Percentiles rank a stretch among this genome's conserved stretches.
Conservation (phyloP, 1,140 invertebrate species). For the Zeugodacus cucurbitae region DNA sequence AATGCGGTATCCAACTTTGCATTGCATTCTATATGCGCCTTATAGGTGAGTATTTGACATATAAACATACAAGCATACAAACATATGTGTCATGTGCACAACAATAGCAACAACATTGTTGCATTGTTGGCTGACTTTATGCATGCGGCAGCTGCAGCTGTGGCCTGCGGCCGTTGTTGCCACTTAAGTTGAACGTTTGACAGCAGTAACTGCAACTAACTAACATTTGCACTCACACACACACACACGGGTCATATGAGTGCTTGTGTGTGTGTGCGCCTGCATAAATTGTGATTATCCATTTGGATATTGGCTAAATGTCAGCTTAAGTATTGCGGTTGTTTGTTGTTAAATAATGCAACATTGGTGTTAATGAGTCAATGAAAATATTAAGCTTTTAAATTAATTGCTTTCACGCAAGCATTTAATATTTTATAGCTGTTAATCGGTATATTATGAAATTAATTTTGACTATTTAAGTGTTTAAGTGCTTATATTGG, state of each 20-base stretch:
- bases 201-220: conserved; percentile 13
- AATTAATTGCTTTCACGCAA: neutral
- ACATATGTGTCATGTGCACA: neutral
- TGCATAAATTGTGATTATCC: neutral
- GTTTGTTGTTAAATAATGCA: neutral
- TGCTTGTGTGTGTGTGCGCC: neutral
- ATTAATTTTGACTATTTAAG: too few relatives aligned
- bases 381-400: neutral
- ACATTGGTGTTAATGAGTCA: neutral
- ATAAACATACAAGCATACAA: neutral
- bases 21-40: neutral
- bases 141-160: neutral
- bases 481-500: too few relatives aligned
- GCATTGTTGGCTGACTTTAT: neutral
- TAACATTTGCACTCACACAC: neutral
- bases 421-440: neutral
- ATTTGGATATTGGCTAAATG: neutral
- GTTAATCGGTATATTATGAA: too few relatives aligned
- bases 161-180: conserved; percentile 6
- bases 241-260: neutral
- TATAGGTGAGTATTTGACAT: neutral
- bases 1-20: neutral
- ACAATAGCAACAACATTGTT: too few relatives aligned
- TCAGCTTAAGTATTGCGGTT: neutral
- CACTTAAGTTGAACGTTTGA: conserved; percentile 1